Base-by-base conservation (phyloP, 2,888 invertebrate species). In the Phengaris alcon region DNA sequence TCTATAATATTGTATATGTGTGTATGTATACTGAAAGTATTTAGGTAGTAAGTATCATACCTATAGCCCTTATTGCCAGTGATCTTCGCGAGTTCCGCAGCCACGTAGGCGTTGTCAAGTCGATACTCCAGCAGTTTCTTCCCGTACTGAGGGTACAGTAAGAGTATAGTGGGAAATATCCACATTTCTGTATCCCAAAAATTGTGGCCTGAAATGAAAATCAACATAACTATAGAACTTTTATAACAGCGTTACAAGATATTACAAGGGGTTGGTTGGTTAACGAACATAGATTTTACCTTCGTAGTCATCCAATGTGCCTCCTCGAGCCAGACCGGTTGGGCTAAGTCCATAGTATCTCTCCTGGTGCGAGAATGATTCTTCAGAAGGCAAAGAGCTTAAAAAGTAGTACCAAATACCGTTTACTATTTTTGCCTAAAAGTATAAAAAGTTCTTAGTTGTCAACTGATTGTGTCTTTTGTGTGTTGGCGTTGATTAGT, bases 101-200 rank as follows among this genome's bases (percentile, higher is more conserved):
- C 95, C 0, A 93, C 93, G 10, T 89, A 86, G 0, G 94, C 88
- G 44, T 86, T 93, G 13, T 91, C 89, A 3, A 91, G 84, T 0
- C 95, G 89, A 81, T 95, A 95, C 73, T 93, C 90, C 0, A 95
- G 85, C 57, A 95, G 83, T 13, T 86, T 84, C 68, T 90, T 88
- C 0, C 92, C 94, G 81, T 94, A 94, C 6, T 85, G 81, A 0
- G 93, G 93, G 69, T 94, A 90, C 7, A 95, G 82, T 48, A 95
- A 85, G 10, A 94, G 85, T 6, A 94, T 93, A 0, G 90, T 86
- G 0, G 95, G 95, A 74, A 94, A 91, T 94, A 95, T 95, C 95
- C 95, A 95, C 69, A 94, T 94, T 84, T 95, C 95, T 0, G 95
- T 95, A 79, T 95, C 95, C 95, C 95, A 95, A 82, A 95, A 95